Percentiles rank a stretch among this genome's conserved stretches.
Evolutionary conservation across 2,113 vertebrate genomes (phyloP).

Genomic region (Corythaeola cristata): DNA sequence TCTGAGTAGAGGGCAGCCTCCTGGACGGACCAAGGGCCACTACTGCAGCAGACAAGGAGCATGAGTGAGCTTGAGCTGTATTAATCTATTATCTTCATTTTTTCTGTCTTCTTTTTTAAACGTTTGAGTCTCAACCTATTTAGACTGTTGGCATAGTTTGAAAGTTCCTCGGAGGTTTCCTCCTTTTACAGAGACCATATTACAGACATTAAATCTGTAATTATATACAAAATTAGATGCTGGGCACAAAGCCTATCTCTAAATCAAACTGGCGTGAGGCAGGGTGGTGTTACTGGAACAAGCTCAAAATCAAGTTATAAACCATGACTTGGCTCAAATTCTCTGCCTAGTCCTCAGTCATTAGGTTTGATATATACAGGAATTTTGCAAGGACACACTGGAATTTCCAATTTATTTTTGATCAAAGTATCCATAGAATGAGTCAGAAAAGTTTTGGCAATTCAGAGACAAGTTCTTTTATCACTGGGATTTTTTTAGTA

Average conservation of each 20-base stretch:
- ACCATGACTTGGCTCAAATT: conserved; percentile 45
- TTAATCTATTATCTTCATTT: not conserved
- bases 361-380: conserved; percentile 37
- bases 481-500: not conserved
- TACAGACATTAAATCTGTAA: conserved; percentile 26
- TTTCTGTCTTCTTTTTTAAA: not conserved
- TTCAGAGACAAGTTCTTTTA: not conserved
- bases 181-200: not conserved
- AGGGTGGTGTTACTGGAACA: conserved; percentile 35
- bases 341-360: not conserved
- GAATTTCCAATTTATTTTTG: not conserved
- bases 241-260: conserved; percentile 40
- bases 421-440: not conserved
- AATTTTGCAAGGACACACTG: not conserved
- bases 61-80: not conserved
- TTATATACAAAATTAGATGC: conserved; percentile 1
- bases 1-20: not conserved
- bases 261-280: conserved; percentile 46
- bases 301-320: conserved; percentile 22
- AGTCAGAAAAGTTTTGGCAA: not conserved
- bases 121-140: not conserved
- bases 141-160: not conserved
- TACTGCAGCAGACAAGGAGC: not conserved
- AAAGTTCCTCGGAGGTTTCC: not conserved
- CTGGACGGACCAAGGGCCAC: not conserved